Evolutionary conservation across 2,888 invertebrate genomes (phyloP), one percentile per base, ranked within the genome.

Genomic region (Zelleria hepariella): DNA sequence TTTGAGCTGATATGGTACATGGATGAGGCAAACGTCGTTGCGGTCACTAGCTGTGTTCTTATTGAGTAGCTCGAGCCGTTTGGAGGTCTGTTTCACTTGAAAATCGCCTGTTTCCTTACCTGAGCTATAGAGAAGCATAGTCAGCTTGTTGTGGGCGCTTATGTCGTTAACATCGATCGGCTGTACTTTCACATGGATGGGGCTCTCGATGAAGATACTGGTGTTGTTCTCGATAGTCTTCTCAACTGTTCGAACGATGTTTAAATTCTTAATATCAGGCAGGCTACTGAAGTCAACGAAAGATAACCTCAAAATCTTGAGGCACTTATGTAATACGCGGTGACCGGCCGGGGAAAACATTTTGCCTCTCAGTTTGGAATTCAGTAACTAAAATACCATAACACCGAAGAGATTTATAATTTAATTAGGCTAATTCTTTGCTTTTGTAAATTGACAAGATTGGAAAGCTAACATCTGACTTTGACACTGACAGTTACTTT

Each of bases 281-380:
- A 84, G 72, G 66, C 68, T 86, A 65, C 81, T 82, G 61, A 80
- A 86, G 66, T 87, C 81, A 60, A 74, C 76, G 64, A 80, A 71
- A 67, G 80, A 72, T 89, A 89, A 88, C 89, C 89, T 89, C 82
- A 89, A 88, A 85, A 85, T 77, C 66, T 84, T 86, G 69, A 84
- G 78, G 68, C 82, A 82, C 76, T 85, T 87, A 77, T 83, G 78
- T 77, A 86, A 77, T 70, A 81, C 77, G 60, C 82, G 75, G 61
- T 78, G 80, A 55, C 81, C 75, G 59, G 73, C 71, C 62, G 84
- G 66, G 51, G 80, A 75, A 65, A 86, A 83, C 88, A 88, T 87
- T 70, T 74, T 79, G 60, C 20, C 42, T 26, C 15, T 42, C 25
- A 21, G 21, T 52, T 57, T 18, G 48, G 53, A 60, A 57, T 23